Base-by-base conservation (phyloP, 1,140 invertebrate species). In the Chironomus striatipennis region DNA sequence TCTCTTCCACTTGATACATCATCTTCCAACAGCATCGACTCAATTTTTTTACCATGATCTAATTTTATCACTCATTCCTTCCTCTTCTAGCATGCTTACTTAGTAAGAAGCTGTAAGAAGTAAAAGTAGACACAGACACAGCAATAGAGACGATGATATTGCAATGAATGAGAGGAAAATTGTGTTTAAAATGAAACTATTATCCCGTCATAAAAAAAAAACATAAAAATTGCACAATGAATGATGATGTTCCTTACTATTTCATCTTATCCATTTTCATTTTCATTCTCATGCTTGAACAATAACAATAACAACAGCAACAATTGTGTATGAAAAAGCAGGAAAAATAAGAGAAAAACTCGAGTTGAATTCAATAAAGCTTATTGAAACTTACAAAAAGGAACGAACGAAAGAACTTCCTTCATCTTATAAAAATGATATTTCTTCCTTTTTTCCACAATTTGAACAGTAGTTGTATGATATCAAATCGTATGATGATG, bases 161-260 rank as follows among this genome's bases (percentile, higher is more conserved):
- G 47, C 24, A 57, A 57, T 57, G 12, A 57, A 15, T n/a, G 12
- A 57, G 47, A 57, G 47, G 24, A 57, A 57, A 57, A 57, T 57
- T 57, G 47, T 57, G 47, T 57, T 57, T 57, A 57, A 57, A 57
- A 57, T 57, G 47, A 57, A 57, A 57, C 47, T 57, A 57, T 57
- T 57, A 57, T 57, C 47, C 47, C 47, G 47, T 57, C 47, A 57
- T 57, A 57, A 5, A 57, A 57, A 47, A 57, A 57, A 57, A n/a
- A 57, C 47, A 57, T 57, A 57, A 57, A 57, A 57, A 57, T 57
- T 57, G 47, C 12, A 57, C 12, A 57, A 57, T 57, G 47, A 57
- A 57, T 57, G 47, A 57, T 57, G 47, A 57, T 57, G 47, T n/a
- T 57, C n/a, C n/a, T 57, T 15, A n/a, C 47, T 57, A 12, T 57